Evolutionary conservation across 2,888 invertebrate species (phyloP), one percentile per base, ranked within the genome.

Genomic region (Nomada hirtipes): DNA sequence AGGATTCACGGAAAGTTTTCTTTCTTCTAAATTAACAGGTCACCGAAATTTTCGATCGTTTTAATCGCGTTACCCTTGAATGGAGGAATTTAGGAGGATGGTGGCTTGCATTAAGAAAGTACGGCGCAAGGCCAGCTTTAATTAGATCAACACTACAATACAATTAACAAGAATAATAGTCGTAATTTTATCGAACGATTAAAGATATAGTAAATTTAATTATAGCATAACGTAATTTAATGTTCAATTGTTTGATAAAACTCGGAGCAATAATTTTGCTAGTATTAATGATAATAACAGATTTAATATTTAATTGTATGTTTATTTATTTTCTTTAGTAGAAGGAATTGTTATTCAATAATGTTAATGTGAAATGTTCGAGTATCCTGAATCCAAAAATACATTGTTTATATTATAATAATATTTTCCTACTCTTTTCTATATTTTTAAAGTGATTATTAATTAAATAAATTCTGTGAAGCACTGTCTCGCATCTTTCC

Each of bases 1-100:
- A 68, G 86, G 86, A 82, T 86, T 86, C 85, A 36, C 20, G 53
- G 26, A 73, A 73, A 71, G 42, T 59, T 67, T 55, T 13, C 7
- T 74, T 82, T 61, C 55, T 26, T 57, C 2, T 42, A 74, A 77
- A 77, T 50, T 36, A 53, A 59, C 60, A 44, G 59, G n/a, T 42
- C 61, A 13, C 23, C 42, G 20, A 61, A 44, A 29, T 52, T 44
- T 36, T 47, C 11, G 1, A 50, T 42, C 13, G 18, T 15, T 23
- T 44, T 70, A 59, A 59, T 44, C 57, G 0, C 7, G 2, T 57
- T 44, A 68, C 23, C 42, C 13, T 44, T 23, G 18, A 42, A 18
- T 11, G 1, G 15, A 55, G 1, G 20, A 36, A 2, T 36, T 15
- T 9, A 15, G 20, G 13, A 23, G 20, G 3, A 42, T 53, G 7